These are phyloP conservation scores for Hypena proboscidalis DNA, from an alignment of 2,888 invertebrate genomes.

Conservation along the genomic window DNA sequence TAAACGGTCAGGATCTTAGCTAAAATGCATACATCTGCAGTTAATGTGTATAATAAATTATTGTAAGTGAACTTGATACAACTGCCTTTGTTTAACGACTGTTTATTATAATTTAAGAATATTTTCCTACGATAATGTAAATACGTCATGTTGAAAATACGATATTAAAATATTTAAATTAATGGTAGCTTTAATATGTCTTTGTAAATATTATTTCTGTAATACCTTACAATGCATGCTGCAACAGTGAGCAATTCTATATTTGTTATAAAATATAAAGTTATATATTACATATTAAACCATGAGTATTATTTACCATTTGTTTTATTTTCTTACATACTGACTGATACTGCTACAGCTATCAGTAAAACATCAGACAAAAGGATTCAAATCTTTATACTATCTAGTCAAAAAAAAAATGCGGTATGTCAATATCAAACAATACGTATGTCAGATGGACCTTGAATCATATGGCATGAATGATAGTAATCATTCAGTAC, in stretches of 20 bases:
- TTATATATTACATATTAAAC: conserved; percentile 62
- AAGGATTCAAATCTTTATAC: no score
- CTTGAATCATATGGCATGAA: no score
- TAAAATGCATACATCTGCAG: conserved; percentile 30
- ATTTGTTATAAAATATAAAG: conserved; percentile 85
- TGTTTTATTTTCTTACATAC: conserved; percentile 21
- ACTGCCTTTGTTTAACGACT: conserved; percentile 78
- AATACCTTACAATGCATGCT: conserved; percentile 65
- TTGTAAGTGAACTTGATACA: conserved; percentile 51
- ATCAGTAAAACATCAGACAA: no score
- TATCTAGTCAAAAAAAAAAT: no score
- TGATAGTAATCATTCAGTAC: no score
- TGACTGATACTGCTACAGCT: not conserved
- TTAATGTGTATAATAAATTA: conserved; percentile 43
- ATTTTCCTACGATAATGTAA: conserved; percentile 46
- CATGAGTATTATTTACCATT: conserved; percentile 45
- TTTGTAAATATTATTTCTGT: conserved; percentile 75
- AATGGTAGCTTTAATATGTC: conserved; percentile 66
- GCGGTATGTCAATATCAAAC: no score
- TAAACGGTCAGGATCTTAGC: conserved; percentile 34
- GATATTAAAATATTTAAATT: conserved; percentile 66
- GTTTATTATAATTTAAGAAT: conserved; percentile 58
- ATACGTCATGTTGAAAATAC: conserved; percentile 40
- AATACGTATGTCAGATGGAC: no score
- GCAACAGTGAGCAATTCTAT: conserved; percentile 74